These are phyloP conservation scores for Drosophila orosa DNA, from an alignment of 1,140 invertebrate species.

Conservation along the genomic window DNA sequence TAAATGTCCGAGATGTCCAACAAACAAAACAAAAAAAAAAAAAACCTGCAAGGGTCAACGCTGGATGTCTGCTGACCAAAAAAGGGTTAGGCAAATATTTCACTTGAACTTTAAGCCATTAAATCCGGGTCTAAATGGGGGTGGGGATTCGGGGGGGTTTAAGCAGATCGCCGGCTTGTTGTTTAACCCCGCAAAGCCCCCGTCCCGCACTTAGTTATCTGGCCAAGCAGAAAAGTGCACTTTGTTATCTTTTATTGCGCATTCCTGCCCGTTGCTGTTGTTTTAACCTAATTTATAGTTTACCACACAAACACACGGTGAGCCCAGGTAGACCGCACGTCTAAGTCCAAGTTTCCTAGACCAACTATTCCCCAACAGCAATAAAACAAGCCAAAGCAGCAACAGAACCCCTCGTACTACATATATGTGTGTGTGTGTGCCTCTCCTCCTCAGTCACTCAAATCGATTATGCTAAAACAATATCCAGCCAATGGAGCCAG, in stretches of 20 bases:
- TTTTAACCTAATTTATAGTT: slow-evolving; percentile 82
- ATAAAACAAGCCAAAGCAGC: slow-evolving; percentile 73
- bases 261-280: slow-evolving; percentile 68
- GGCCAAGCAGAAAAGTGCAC: slow-evolving; percentile 75
- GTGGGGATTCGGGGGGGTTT: slow-evolving; percentile 14
- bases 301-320: slow-evolving; percentile 54
- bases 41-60: slow-evolving; percentile 28
- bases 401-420: slow-evolving; percentile 17
- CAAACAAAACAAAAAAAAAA: background rate
- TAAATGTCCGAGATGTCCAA: slow-evolving; percentile 42
- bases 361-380: slow-evolving; percentile 75
- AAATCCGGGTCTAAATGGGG: slow-evolving; percentile 49
- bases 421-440: slow-evolving; percentile 10
- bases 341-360: slow-evolving; percentile 40
- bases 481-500: slow-evolving; percentile 73
- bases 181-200: slow-evolving; percentile 19
- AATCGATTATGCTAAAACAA: slow-evolving; percentile 84
- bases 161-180: slow-evolving; percentile 36
- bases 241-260: slow-evolving; percentile 83
- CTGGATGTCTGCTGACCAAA: slow-evolving; percentile 36
- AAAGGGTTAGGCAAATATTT: slow-evolving; percentile 77
- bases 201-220: slow-evolving; percentile 52
- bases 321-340: slow-evolving; percentile 68
- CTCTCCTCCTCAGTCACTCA: slow-evolving; percentile 60
- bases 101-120: slow-evolving; percentile 77